Conservation (phyloP, 1,140 invertebrate species). For the Drosophila lowei region DNA sequence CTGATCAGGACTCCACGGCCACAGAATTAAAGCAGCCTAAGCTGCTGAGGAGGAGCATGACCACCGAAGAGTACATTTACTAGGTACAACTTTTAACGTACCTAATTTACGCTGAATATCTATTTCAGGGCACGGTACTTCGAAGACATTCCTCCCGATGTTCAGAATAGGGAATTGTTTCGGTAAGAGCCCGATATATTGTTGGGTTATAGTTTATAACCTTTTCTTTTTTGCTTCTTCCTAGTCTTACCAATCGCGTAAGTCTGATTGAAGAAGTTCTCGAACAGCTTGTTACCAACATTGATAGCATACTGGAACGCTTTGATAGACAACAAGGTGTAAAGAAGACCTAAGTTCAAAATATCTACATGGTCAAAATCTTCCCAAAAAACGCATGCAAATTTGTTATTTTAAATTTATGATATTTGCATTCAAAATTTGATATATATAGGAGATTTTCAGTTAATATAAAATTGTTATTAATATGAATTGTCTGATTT, state of each 20-base stretch:
- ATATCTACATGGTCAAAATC: too few relatives aligned
- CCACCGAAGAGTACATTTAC: too few relatives aligned
- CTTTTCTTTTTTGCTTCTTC: neutral
- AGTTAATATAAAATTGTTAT: too few relatives aligned
- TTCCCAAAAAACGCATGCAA: too few relatives aligned
- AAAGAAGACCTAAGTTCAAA: neutral
- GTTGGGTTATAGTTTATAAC: too few relatives aligned
- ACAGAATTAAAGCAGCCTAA: slow-evolving; percentile 22
- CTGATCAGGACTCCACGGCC: neutral
- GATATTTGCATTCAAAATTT: too few relatives aligned
- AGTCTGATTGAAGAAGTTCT: slow-evolving; percentile 68
- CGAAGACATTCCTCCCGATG: slow-evolving; percentile 44
- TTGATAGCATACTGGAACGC: slow-evolving; percentile 67
- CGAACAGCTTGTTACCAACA: slow-evolving; percentile 68
- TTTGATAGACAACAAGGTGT: slow-evolving; percentile 42
- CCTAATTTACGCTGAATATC: too few relatives aligned
- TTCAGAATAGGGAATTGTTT: slow-evolving; percentile 47
- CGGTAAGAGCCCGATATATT: slow-evolving; percentile 24
- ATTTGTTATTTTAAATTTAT: too few relatives aligned
- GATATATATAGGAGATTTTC: too few relatives aligned
- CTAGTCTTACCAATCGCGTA: slow-evolving; percentile 67
- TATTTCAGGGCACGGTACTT: slow-evolving; percentile 49
- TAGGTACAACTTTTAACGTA: too few relatives aligned
- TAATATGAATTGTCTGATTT: too few relatives aligned
- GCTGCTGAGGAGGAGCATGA: too few relatives aligned